These are phyloP conservation scores for Byasa hedistus DNA, from an alignment of 2,888 invertebrate genomes.

Conservation along the genomic window DNA sequence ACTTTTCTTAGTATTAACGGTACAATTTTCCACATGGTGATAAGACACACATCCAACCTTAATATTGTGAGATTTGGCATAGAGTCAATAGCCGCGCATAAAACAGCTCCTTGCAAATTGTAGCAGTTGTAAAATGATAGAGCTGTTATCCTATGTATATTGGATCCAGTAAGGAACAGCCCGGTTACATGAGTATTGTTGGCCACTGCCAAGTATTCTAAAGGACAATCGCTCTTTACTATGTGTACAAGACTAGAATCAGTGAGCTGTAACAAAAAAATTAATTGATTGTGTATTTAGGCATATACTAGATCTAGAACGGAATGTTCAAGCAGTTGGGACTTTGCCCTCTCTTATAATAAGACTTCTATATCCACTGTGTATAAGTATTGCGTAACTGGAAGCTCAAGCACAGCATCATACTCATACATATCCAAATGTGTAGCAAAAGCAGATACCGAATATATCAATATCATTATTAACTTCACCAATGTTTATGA, in stretches of 20 bases:
- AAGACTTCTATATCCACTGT: too few species aligned
- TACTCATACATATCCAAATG: too few species aligned
- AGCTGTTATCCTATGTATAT: slow-evolving; percentile 50
- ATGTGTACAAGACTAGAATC: slow-evolving; percentile 66
- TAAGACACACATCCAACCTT: slow-evolving; percentile 60
- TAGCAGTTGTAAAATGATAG: slow-evolving; percentile 69
- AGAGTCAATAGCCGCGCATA: slow-evolving; percentile 56
- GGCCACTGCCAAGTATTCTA: slow-evolving; percentile 59
- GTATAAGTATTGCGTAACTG: too few species aligned
- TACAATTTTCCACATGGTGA: slow-evolving; percentile 64
- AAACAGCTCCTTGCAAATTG: slow-evolving; percentile 64
- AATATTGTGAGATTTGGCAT: slow-evolving; percentile 56
- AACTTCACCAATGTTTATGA: too few species aligned
- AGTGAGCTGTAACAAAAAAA: slow-evolving; percentile 54
- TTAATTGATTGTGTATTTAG: neutral
- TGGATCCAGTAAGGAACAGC: slow-evolving; percentile 59
- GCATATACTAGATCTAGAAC: too few species aligned
- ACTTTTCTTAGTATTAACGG: slow-evolving; percentile 61
- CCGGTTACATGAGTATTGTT: slow-evolving; percentile 71
- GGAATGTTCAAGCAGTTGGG: too few species aligned
- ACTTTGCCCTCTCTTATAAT: too few species aligned
- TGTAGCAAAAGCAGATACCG: too few species aligned
- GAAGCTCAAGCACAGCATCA: too few species aligned
- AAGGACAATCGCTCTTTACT: slow-evolving; percentile 58
- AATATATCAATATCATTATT: too few species aligned